A percentile compares a stretch with the other conserved stretches of the same genome.
phyloP scores from a whole-genome alignment of 1,140 invertebrate species.

The Tigriopus japonicus region DNA sequence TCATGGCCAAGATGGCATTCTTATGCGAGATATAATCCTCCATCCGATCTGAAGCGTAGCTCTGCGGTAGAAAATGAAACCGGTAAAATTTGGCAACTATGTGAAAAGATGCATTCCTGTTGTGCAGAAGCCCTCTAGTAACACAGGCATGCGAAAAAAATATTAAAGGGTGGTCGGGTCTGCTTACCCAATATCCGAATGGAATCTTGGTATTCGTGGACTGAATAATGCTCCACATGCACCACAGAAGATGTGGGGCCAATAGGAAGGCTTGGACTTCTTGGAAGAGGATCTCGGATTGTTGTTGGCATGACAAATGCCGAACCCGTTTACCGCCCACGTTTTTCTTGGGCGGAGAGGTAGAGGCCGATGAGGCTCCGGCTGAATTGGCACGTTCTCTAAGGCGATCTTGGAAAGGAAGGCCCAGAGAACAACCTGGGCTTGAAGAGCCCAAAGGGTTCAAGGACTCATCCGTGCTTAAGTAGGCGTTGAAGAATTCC shows the following conservation, averaged over 20 bases:
- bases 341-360: background rate
- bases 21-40: too few species aligned
- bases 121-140: too few species aligned
- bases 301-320: constrained; percentile 14
- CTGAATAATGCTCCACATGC: constrained; percentile 73
- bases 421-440: constrained; percentile 20
- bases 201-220: constrained; percentile 66
- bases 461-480: too few species aligned
- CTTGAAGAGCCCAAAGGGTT: background rate
- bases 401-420: constrained; percentile 19
- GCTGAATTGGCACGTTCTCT: background rate
- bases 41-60: too few species aligned
- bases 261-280: constrained; percentile 66
- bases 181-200: constrained; percentile 86
- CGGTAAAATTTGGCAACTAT: too few species aligned
- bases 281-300: constrained; percentile 33
- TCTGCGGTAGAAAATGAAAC: too few species aligned
- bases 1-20: too few species aligned
- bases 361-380: too few species aligned
- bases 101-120: too few species aligned
- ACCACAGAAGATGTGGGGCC: constrained; percentile 83
- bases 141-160: too few species aligned
- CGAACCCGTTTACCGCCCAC: constrained; percentile 16
- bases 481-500: too few species aligned
- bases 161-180: background rate